These are phyloP conservation scores for Atopsyche davidsoni DNA, from an alignment of 1,140 invertebrate species.

Conservation along the genomic window DNA sequence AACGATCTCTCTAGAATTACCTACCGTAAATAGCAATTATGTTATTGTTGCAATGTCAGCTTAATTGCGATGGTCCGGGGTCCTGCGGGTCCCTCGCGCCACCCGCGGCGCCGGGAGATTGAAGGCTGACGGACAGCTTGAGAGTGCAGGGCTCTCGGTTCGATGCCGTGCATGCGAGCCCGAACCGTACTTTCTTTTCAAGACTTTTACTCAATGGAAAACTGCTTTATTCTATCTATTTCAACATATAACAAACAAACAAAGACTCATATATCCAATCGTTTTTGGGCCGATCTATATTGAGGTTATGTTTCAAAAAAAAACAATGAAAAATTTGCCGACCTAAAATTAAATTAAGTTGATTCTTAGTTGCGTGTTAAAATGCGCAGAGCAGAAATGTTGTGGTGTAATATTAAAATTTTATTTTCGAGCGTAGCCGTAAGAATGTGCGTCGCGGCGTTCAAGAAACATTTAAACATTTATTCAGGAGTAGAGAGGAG, in stretches of 20 bases:
- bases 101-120: background rate
- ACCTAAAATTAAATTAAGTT: no score
- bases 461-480: constrained; percentile 8
- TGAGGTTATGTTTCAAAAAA: no score
- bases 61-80: constrained; percentile 1
- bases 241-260: no score
- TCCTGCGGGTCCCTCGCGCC: background rate
- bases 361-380: no score
- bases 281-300: no score
- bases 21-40: constrained; percentile 6
- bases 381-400: no score
- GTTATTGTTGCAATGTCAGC: constrained; percentile 5
- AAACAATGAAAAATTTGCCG: no score
- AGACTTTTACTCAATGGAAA: no score
- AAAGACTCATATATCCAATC: no score
- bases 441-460: background rate
- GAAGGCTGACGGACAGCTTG: constrained; percentile 5
- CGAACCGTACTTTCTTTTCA: no score
- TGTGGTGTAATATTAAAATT: no score
- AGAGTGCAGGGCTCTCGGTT: background rate
- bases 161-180: background rate
- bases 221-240: no score
- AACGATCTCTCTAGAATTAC: background rate
- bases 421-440: background rate
- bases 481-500: constrained; percentile 9